A percentile compares a stretch with the other conserved stretches of the same genome.
phyloP scores from a whole-genome alignment of 2,797 vertebrate genomes.

The Tapirus indicus region DNA sequence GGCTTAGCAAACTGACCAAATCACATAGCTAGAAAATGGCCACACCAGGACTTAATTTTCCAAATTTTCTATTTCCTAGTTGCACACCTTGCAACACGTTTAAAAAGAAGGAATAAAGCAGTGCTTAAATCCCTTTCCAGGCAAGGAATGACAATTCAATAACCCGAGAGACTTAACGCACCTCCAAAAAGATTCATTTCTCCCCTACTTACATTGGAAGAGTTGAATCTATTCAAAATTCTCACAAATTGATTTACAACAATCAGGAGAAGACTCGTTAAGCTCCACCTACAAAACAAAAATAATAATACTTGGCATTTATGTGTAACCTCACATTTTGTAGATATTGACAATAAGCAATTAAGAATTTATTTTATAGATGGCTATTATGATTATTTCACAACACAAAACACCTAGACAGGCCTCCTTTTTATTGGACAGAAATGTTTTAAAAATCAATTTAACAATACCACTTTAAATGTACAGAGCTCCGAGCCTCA shows the following conservation, averaged over 20 bases:
- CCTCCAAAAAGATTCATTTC: not conserved
- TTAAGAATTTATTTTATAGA: constrained; percentile 22
- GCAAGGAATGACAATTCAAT: not conserved
- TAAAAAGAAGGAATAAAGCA: not conserved
- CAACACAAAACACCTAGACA: not conserved
- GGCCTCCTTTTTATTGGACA: not conserved
- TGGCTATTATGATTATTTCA: constrained; percentile 32
- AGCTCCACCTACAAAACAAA: constrained; percentile 3
- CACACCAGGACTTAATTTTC: not conserved
- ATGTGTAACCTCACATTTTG: not conserved
- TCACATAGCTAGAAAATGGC: not conserved
- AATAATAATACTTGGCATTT: constrained; percentile 24
- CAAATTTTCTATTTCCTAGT: not conserved
- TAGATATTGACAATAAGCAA: constrained; percentile 25
- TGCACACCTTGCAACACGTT: not conserved
- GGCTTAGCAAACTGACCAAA: not conserved
- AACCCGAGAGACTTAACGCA: not conserved
- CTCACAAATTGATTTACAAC: not conserved
- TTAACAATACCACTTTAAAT: not conserved
- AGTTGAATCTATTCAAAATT: not conserved
- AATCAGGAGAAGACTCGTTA: not conserved
- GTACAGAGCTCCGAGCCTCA: not conserved
- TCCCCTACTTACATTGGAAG: not conserved
- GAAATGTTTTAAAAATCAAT: not conserved
- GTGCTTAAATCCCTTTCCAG: not conserved